These are phyloP conservation scores for Lacerta bilineata DNA, from an alignment of 2,797 vertebrate species.

Conservation along the genomic window DNA sequence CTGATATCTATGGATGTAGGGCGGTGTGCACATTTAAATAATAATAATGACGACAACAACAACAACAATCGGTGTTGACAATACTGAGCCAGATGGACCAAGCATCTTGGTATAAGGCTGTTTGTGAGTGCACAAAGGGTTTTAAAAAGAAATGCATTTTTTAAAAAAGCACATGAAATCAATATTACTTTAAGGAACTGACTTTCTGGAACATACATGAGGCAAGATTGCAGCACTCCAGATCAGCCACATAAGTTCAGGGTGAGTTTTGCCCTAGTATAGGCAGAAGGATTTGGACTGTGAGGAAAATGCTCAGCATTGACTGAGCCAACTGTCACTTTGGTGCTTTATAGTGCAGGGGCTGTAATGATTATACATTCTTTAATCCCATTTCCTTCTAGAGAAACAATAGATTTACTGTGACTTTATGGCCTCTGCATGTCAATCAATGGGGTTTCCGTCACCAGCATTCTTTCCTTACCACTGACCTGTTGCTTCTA, in stretches of 20 bases:
- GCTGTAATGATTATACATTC: constrained; percentile 69
- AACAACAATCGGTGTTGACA: too few relatives aligned
- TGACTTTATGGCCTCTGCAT: constrained; percentile 66
- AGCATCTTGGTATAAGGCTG: too few relatives aligned
- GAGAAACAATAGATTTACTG: constrained; percentile 74
- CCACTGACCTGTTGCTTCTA: constrained; percentile 72
- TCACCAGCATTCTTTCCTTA: constrained; percentile 70
- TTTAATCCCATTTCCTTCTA: constrained; percentile 72
- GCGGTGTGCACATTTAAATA: too few relatives aligned
- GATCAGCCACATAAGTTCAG: too few relatives aligned
- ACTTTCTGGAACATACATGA: too few relatives aligned
- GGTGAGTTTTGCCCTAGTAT: too few relatives aligned
- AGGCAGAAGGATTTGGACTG: constrained; percentile 46
- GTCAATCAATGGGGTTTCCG: constrained; percentile 70
- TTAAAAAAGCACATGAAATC: too few relatives aligned
- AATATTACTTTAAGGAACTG: background rate
- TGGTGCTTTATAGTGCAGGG: constrained; percentile 44
- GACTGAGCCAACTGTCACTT: constrained; percentile 46
- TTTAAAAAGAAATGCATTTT: too few relatives aligned
- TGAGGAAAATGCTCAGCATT: constrained; percentile 24
- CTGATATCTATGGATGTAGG: too few relatives aligned
- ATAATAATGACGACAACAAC: too few relatives aligned
- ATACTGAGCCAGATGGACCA: too few relatives aligned
- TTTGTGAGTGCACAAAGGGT: too few relatives aligned
- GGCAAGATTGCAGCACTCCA: background rate